phyloP scores from a whole-genome alignment of 2,113 vertebrate species.

The Eidolon helvum region DNA sequence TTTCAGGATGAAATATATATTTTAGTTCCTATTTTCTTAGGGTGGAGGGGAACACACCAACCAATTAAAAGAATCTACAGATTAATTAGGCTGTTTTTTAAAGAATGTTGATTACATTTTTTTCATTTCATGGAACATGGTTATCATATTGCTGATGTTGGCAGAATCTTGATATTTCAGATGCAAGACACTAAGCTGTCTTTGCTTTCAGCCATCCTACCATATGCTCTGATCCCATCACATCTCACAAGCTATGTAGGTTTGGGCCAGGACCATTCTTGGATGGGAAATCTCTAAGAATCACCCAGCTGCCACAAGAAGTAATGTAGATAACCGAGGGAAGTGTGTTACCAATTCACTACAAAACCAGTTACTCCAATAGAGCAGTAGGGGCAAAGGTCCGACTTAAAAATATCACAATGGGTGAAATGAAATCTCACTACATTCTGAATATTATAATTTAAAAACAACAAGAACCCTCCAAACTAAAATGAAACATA shows the following conservation, averaged over 20 bases:
- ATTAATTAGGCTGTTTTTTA: constrained; percentile 80
- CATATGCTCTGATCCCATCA: constrained; percentile 82
- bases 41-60: constrained; percentile 47
- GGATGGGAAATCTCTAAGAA: constrained; percentile 82
- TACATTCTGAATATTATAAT: constrained; percentile 38
- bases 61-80: constrained; percentile 79
- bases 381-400: constrained; percentile 64
- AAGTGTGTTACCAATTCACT: constrained; percentile 57
- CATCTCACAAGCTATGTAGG: constrained; percentile 81
- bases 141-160: constrained; percentile 83
- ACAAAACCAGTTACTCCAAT: constrained; percentile 62
- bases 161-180: constrained; percentile 82
- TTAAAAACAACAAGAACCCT: constrained; percentile 33
- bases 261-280: constrained; percentile 82
- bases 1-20: constrained; percentile 59
- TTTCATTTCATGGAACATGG: constrained; percentile 78
- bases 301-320: constrained; percentile 81
- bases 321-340: constrained; percentile 72
- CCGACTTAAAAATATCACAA: constrained; percentile 37
- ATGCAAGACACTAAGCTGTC: constrained; percentile 83
- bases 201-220: constrained; percentile 81
- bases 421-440: constrained; percentile 18
- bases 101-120: constrained; percentile 80
- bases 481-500: constrained; percentile 2
- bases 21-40: constrained; percentile 61